Evolutionary conservation across 2,888 invertebrate genomes (phyloP), one percentile per base, ranked within the genome.

Genomic region (Phortica okadai): DNA sequence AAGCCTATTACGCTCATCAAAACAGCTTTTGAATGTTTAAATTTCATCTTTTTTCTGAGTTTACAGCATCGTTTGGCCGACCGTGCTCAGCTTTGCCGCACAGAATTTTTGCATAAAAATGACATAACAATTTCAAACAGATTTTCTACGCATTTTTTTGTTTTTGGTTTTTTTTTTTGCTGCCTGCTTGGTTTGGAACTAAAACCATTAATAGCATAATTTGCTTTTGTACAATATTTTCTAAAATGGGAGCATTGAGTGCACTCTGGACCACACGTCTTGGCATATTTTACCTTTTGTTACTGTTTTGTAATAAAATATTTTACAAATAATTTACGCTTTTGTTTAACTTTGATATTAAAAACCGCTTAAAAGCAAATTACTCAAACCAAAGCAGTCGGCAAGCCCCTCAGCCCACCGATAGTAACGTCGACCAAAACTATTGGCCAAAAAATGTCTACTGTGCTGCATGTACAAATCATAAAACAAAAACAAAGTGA

Each of bases 81-180:
- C 33, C 33, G 33, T 33, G 33, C 44, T 42, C 16, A 54, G 45
- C 62, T 69, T 69, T 58, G 56, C 10, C 11, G 33, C 42, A 4
- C 10, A 74, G 79, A 82, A 81, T 79, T 81, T 86, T 86, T 75
- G 84, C 85, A 86, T 86, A 86, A 86, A 86, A 82, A 77, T 79
- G 79, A 81, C 84, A 85, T 86, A 87, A 87, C 84, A 83, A 86
- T 87, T 86, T 84, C 74, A 83, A 88, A 80, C 85, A 88, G 84
- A 85, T 82, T 83, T 86, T 83, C 78, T 54, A 77, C 75, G 77
- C 81, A 77, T 81, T 82, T 78, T 74, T 69, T 2, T 50, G 10
- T 74, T 69, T 66, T 5, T 77, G 66, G 50, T 77, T 66, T 76
- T 45, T 58, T 8, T 69, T 44, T 44, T 69, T 21, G 21, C 21